These are phyloP conservation scores for Thymelicus acteon DNA, from an alignment of 2,888 invertebrate species.

Conservation along the genomic window DNA sequence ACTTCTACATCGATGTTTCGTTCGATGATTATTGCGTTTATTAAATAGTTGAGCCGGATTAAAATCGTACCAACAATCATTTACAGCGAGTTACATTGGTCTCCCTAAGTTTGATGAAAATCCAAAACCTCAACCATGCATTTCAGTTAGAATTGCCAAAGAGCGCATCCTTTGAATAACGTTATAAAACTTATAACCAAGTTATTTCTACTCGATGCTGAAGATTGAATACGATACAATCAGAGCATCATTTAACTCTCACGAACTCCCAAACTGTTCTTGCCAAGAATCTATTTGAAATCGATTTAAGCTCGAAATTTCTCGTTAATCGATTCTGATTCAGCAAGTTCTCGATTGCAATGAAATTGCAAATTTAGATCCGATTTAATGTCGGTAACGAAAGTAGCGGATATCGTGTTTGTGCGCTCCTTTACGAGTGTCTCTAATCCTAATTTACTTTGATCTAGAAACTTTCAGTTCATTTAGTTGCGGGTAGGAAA, in stretches of 20 bases:
- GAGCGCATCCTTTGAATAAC: constrained; percentile 18
- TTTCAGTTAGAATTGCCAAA: constrained; percentile 15
- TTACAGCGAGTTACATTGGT: background rate
- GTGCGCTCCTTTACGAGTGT: constrained; percentile 40
- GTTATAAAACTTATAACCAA: constrained; percentile 26
- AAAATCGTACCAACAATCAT: background rate
- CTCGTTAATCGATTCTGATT: constrained; percentile 71
- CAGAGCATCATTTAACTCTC: constrained; percentile 55
- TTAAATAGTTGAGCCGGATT: too few species aligned
- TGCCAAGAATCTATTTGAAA: constrained; percentile 52
- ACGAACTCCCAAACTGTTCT: constrained; percentile 51
- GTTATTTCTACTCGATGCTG: constrained; percentile 30
- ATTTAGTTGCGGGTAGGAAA: background rate
- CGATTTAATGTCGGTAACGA: constrained; percentile 49
- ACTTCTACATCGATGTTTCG: too few species aligned
- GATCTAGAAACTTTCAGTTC: constrained; percentile 12
- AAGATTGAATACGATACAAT: constrained; percentile 58
- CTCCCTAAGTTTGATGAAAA: background rate
- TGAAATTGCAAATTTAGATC: constrained; percentile 58
- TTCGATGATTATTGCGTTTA: too few species aligned
- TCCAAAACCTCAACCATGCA: background rate
- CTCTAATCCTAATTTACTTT: constrained; percentile 37
- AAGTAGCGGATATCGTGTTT: constrained; percentile 45
- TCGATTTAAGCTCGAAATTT: constrained; percentile 65
- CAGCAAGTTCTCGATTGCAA: constrained; percentile 62